Evolutionary conservation across 2,888 invertebrate species (phyloP), one percentile per base, ranked within the genome.

Genomic region (Lissocephala sabroskyi): DNA sequence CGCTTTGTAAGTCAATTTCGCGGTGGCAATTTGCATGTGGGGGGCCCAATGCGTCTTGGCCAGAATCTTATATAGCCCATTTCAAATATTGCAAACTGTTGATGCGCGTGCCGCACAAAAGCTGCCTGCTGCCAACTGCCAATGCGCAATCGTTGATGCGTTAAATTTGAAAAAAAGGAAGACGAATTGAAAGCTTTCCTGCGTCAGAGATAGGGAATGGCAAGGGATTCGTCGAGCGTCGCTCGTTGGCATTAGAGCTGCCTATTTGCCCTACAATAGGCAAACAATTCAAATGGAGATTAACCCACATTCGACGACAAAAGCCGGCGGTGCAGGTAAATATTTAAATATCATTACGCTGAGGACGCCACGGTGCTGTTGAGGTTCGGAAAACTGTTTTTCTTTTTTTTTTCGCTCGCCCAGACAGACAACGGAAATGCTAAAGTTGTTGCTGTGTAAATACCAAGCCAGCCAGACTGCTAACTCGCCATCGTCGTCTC

Each of bases 301-400:
- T 75, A 70, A 70, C 70, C 75, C 55, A 75, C 65, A 70, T 75
- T 57, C 49, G 64, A 54, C 52, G 55, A 66, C 44, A 48, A 60
- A 56, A 56, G 50, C 32, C 62, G 71, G 59, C 75, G 53, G 59
- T 59, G 62, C 62, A 51, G 59, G 60, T 55, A 76, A 78, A 76
- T 76, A 79, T 79, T 79, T 76, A 79, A 76, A 76, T 79, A 71
- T 76, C 79, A 78, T 76, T 78, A 76, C 61, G 49, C 55, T 45
- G 30, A 43, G 18, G 30, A 9, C 43, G 23, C 5, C 11, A 29
- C 26, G 10, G 11, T 28, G 41, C 11, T 19, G 42, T 19, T 13
- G 30, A 18, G 26, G 18, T 14, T 26, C 50, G 55, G 45, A 63
- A 52, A 63, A 63, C 52, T 13, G 52, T 59, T 56, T 56, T 62